Conservation (phyloP, 2,888 invertebrate species). For the Thyatira batis region DNA sequence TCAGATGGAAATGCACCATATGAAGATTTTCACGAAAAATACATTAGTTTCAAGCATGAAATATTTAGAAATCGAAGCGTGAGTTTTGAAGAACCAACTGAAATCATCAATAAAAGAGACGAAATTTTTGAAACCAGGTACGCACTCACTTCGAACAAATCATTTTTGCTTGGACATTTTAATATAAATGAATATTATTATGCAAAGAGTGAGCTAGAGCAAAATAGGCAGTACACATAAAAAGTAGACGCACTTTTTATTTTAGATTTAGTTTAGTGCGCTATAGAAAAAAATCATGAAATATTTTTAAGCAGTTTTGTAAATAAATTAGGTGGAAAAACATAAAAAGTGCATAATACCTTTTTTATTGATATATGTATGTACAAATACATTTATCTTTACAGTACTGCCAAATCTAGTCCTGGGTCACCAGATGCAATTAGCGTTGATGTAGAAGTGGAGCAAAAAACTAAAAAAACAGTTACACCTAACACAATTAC, state of each 20-base stretch:
- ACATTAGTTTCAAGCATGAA: conserved; percentile 87
- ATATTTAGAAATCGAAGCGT: conserved; percentile 89
- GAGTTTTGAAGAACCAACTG: conserved; percentile 85
- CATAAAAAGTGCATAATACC: background rate
- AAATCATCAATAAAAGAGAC: conserved; percentile 60
- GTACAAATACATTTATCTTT: conserved; percentile 27
- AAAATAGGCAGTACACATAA: conserved; percentile 1
- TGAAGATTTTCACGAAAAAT: conserved; percentile 91
- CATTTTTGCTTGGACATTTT: conserved; percentile 10
- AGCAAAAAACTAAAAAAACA: conserved; percentile 57
- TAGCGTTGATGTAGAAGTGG: conserved; percentile 43
- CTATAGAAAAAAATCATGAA: background rate
- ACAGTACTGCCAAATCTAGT: conserved; percentile 83
- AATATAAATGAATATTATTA: conserved; percentile 10
- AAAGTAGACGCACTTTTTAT: conserved; percentile 1
- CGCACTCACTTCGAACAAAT: conserved; percentile 38
- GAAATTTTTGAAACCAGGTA: conserved; percentile 66
- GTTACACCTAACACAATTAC: conserved; percentile 58
- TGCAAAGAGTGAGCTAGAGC: conserved; percentile 15
- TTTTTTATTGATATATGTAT: too few relatives aligned
- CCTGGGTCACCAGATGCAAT: conserved; percentile 84
- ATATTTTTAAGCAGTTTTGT: too few relatives aligned
- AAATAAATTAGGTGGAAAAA: too few relatives aligned
- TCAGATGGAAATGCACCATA: conserved; percentile 82
- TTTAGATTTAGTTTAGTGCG: background rate